Evolutionary conservation across 2,797 vertebrate genomes (phyloP).

Genomic region (Australoheros facetus): DNA sequence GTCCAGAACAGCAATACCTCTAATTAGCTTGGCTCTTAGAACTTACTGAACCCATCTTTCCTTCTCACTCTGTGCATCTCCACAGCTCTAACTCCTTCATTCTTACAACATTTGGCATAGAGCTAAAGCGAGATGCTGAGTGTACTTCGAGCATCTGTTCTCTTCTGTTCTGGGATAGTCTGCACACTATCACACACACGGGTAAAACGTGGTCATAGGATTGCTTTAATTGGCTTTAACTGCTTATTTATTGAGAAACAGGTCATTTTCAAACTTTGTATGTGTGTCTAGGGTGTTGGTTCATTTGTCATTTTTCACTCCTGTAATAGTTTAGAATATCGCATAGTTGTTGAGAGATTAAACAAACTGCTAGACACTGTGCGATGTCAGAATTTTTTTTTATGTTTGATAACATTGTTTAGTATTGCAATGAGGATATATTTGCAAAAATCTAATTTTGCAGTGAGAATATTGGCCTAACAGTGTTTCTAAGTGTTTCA

Average conservation of each 20-base stretch:
- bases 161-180: neutral
- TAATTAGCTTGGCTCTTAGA: constrained; percentile 73
- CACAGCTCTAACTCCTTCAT: constrained; percentile 15
- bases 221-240: constrained; percentile 4
- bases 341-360: neutral
- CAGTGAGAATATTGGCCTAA: too few species aligned
- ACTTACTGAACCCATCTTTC: constrained; percentile 53
- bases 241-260: neutral
- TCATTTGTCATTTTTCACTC: constrained; percentile 16
- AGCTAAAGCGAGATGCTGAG: constrained; percentile 63
- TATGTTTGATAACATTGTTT: neutral
- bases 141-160: constrained; percentile 46
- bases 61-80: constrained; percentile 31
- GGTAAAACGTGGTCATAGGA: constrained; percentile 2
- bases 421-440: neutral
- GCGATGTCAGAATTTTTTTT: neutral
- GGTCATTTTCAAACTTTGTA: neutral
- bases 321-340: constrained; percentile 21
- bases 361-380: neutral
- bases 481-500: too few species aligned
- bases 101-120: constrained; percentile 41
- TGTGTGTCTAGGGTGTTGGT: neutral
- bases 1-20: constrained; percentile 75
- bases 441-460: neutral
- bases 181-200: constrained; percentile 4